Conservation (phyloP, 2,888 invertebrate genomes). For the Yponomeuta evonymella region DNA sequence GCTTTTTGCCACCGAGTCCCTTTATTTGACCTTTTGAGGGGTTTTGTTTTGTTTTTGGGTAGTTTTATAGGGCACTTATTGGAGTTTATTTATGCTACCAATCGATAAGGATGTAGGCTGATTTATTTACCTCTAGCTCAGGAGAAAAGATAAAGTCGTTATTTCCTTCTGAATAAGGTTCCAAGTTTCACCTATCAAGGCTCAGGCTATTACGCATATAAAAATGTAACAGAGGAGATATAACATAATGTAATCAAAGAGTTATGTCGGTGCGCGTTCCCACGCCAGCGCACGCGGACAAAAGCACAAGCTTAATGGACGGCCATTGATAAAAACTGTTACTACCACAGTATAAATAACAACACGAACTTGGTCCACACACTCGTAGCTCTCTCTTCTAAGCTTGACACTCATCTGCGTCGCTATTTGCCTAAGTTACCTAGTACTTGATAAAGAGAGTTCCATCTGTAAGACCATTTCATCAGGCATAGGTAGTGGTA, state of each 20-base stretch:
- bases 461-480: background rate
- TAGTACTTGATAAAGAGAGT: background rate
- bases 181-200: background rate
- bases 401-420: background rate
- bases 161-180: background rate
- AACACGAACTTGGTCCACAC: background rate
- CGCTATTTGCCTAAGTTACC: no score
- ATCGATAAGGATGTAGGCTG: background rate
- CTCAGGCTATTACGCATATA: conserved; percentile 13
- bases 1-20: conserved; percentile 74
- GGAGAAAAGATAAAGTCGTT: no score
- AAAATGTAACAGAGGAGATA: conserved; percentile 15
- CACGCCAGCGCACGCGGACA: conserved; percentile 29
- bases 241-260: conserved; percentile 22
- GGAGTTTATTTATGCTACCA: background rate
- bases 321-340: conserved; percentile 48
- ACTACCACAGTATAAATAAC: conserved; percentile 50
- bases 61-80: conserved; percentile 14
- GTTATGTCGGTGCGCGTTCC: conserved; percentile 25
- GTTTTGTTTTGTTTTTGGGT: conserved; percentile 29
- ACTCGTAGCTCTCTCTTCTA: background rate
- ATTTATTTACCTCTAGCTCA: no score
- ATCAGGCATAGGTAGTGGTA: no score
- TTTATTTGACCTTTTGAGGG: conserved; percentile 46
- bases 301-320: conserved; percentile 29